phyloP scores from a whole-genome alignment of 2,888 invertebrate genomes.

The Ennomos fuscantarius region DNA sequence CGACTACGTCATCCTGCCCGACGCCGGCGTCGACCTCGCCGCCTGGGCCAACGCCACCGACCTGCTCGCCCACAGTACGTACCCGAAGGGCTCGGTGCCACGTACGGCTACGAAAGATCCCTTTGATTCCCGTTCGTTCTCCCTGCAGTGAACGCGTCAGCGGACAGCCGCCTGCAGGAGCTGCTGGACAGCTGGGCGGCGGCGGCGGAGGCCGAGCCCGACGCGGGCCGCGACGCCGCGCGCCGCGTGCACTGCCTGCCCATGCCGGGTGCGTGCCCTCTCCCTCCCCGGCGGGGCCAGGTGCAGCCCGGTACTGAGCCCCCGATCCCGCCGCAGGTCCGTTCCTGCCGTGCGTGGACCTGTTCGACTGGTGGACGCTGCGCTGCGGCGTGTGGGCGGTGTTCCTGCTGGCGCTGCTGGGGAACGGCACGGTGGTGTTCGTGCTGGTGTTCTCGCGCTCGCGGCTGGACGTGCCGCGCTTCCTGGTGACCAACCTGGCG shows the following conservation, averaged over 20 bases:
- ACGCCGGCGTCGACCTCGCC: slow-evolving; percentile 82
- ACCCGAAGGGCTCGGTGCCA: background rate
- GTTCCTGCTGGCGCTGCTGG: slow-evolving; percentile 96
- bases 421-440: slow-evolving; percentile 98
- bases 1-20: slow-evolving; percentile 73
- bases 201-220: slow-evolving; percentile 29
- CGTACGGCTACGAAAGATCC: background rate
- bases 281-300: background rate
- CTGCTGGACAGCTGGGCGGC: slow-evolving; percentile 48
- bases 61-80: slow-evolving; percentile 93
- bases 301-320: background rate
- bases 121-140: background rate
- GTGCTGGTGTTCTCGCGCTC: slow-evolving; percentile 95
- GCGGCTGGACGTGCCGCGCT: slow-evolving; percentile 98
- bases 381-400: slow-evolving; percentile 99
- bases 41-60: slow-evolving; percentile 93
- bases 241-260: slow-evolving; percentile 91
- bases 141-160: slow-evolving; percentile 56
- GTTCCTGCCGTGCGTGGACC: slow-evolving; percentile 97
- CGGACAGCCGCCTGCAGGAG: slow-evolving; percentile 48
- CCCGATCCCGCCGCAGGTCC: slow-evolving; percentile 86
- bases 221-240: slow-evolving; percentile 41
- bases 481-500: slow-evolving; percentile 98
- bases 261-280: slow-evolving; percentile 86
- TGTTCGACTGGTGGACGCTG: slow-evolving; percentile 99